Conservation (phyloP, 1,140 invertebrate species). For the Manduca sexta region DNA sequence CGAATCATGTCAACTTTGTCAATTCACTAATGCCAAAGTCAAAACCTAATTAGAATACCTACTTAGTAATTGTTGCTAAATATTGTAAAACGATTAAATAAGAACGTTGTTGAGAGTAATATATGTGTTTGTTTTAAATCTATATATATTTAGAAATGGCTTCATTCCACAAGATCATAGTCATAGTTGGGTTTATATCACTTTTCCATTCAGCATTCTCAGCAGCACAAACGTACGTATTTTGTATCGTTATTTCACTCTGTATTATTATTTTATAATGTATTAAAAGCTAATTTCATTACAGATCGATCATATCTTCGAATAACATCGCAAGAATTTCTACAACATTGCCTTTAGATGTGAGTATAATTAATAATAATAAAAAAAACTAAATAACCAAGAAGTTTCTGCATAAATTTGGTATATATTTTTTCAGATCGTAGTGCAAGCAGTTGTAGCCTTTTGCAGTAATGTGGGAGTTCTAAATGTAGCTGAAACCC, state of each 20-base stretch:
- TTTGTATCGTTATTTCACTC: no score
- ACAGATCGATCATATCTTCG: conserved; percentile 92
- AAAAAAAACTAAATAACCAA: neutral
- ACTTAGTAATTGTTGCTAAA: no score
- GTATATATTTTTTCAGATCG: conserved; percentile 79
- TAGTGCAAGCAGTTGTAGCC: conserved; percentile 90
- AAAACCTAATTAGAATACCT: no score
- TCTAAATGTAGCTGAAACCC: conserved; percentile 89
- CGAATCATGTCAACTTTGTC: no score
- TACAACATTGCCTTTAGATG: conserved; percentile 85
- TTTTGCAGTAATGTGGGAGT: conserved; percentile 93
- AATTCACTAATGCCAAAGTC: no score
- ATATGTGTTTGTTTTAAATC: neutral
- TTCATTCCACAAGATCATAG: conserved; percentile 79
- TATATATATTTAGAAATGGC: conserved; percentile 16
- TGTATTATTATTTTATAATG: no score
- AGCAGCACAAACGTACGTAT: conserved; percentile 89
- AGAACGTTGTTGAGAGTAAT: neutral
- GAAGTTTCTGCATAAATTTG: neutral
- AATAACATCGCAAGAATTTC: conserved; percentile 92
- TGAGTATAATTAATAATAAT: conserved; percentile 71
- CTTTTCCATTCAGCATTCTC: conserved; percentile 91
- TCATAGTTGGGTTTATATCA: conserved; percentile 83
- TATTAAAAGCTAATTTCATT: no score
- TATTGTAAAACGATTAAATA: no score